Conservation (phyloP, 2,797 vertebrate species). For the Vireo griseus region DNA sequence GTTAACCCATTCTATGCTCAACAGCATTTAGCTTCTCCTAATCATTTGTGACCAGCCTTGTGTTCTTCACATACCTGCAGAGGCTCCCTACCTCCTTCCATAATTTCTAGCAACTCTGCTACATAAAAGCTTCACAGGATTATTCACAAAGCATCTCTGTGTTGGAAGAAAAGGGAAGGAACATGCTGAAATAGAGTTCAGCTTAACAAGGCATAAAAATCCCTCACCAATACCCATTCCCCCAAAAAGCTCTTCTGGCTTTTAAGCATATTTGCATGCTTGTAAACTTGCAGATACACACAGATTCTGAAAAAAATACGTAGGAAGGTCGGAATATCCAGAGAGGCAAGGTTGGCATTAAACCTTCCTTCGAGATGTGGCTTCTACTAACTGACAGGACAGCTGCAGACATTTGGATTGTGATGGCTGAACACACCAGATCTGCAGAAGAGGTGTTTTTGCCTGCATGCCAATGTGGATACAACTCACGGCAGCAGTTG, state of each 20-base stretch:
- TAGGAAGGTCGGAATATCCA: not conserved
- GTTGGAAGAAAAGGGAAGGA: not conserved
- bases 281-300: not conserved
- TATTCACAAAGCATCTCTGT: not conserved
- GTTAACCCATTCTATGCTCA: not conserved
- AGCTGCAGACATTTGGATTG: not conserved
- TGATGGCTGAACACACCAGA: not conserved
- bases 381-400: not conserved
- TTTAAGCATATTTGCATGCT: not conserved
- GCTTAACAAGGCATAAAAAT: not conserved
- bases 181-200: not conserved
- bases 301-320: accelerated
- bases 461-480: not conserved
- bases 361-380: not conserved
- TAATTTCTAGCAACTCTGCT: not conserved
- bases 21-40: not conserved
- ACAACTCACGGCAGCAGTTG: not conserved
- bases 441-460: not conserved
- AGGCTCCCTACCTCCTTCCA: not conserved
- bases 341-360: not conserved
- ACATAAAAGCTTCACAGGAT: not conserved
- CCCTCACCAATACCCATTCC: not conserved
- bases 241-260: accelerated
- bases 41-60: not conserved
- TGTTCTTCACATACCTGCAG: not conserved